phyloP scores from a whole-genome alignment of 2,888 invertebrate species.

The Aspidiotus rigidus region DNA sequence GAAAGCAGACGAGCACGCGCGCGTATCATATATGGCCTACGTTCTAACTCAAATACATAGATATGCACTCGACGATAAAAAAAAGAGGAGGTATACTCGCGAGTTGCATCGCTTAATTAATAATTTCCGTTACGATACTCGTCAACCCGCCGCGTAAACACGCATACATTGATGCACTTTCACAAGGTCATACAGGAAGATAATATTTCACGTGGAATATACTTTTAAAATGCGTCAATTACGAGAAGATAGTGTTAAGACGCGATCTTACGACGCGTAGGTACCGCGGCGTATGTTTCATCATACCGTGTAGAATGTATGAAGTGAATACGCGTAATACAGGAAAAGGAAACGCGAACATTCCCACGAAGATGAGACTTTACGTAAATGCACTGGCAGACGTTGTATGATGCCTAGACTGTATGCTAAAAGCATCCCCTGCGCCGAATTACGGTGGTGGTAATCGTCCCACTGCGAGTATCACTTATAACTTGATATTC shows the following conservation, averaged over 20 bases:
- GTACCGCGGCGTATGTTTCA: background rate
- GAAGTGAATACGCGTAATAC: constrained; percentile 6
- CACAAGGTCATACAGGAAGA: constrained; percentile 31
- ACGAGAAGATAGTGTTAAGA: constrained; percentile 4
- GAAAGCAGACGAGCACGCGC: background rate
- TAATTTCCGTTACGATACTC: constrained; percentile 18
- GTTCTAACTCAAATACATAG: background rate
- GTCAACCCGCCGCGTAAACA: constrained; percentile 1
- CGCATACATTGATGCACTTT: constrained; percentile 5
- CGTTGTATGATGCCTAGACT: constrained; percentile 5
- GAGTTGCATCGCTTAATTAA: background rate
- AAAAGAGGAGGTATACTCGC: background rate
- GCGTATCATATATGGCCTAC: background rate
- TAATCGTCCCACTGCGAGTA: background rate
- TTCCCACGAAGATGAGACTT: constrained; percentile 25
- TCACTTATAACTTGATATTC: background rate
- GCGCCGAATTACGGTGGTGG: background rate
- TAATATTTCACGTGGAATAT: constrained; percentile 28
- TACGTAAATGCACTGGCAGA: background rate
- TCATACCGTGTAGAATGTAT: background rate
- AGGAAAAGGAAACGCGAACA: constrained; percentile 29
- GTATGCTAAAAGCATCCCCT: constrained; percentile 6
- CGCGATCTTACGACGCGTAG: background rate
- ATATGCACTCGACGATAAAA: background rate
- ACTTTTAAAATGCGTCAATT: constrained; percentile 18